These are phyloP conservation scores for Drosophila sturtevanti DNA, from an alignment of 1,140 invertebrate genomes.

Conservation along the genomic window DNA sequence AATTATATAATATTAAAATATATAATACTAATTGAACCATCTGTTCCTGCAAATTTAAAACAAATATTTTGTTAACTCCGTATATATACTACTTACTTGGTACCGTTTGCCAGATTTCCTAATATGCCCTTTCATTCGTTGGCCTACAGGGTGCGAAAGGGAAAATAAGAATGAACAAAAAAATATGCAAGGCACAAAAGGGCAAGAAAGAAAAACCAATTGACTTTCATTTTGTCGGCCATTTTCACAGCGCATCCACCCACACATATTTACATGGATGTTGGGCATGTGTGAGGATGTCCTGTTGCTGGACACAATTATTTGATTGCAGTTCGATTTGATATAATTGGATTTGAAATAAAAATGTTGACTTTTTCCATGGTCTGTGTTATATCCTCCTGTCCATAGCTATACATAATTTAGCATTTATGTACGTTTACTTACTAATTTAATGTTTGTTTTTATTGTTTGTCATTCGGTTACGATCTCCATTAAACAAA, in stretches of 20 bases:
- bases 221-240: slow-evolving; percentile 80
- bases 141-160: background rate
- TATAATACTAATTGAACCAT: too few relatives aligned
- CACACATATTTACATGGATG: background rate
- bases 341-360: slow-evolving; percentile 82
- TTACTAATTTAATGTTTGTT: slow-evolving; percentile 73
- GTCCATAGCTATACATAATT: slow-evolving; percentile 58
- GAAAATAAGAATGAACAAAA: slow-evolving; percentile 1
- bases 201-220: slow-evolving; percentile 60
- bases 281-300: slow-evolving; percentile 32
- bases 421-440: slow-evolving; percentile 39
- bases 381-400: slow-evolving; percentile 27
- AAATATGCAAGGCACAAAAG: slow-evolving; percentile 25
- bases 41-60: too few relatives aligned
- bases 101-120: background rate
- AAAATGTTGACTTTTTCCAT: slow-evolving; percentile 66
- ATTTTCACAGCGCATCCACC: slow-evolving; percentile 55
- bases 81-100: too few relatives aligned
- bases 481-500: slow-evolving; percentile 36
- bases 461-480: slow-evolving; percentile 55
- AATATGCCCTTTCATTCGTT: background rate
- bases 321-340: slow-evolving; percentile 77
- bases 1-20: too few relatives aligned
- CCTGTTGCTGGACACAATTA: slow-evolving; percentile 76
- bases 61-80: too few relatives aligned